Conservation (phyloP, 2,888 invertebrate genomes). For the Brachyopa scutellaris region DNA sequence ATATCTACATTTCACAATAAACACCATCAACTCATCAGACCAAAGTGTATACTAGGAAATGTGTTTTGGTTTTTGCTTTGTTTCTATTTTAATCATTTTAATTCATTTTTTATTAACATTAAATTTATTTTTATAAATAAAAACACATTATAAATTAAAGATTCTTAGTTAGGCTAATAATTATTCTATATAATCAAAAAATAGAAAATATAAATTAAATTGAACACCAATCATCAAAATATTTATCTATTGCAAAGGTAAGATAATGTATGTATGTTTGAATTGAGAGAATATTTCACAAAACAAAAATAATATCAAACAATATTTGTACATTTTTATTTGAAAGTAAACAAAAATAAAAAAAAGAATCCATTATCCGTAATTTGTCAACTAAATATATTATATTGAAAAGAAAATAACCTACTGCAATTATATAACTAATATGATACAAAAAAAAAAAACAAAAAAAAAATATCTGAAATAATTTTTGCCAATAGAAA, state of each 20-base stretch:
- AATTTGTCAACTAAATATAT: slow-evolving; percentile 25
- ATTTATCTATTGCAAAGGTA: slow-evolving; percentile 46
- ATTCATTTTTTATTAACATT: background rate
- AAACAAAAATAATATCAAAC: slow-evolving; percentile 2
- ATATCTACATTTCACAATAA: too few species aligned
- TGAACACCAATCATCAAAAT: slow-evolving; percentile 19
- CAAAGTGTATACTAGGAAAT: too few species aligned
- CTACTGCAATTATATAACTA: slow-evolving; percentile 28
- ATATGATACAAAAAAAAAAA: slow-evolving; percentile 11
- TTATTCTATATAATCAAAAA: background rate
- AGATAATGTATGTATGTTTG: slow-evolving; percentile 42
- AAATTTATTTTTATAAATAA: background rate
- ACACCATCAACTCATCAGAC: too few species aligned
- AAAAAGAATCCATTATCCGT: background rate
- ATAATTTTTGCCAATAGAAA: slow-evolving; percentile 23
- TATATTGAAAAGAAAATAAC: slow-evolving; percentile 34
- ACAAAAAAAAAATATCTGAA: slow-evolving; percentile 24
- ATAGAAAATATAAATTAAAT: background rate
- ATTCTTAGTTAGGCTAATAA: slow-evolving; percentile 33
- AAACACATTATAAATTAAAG: background rate
- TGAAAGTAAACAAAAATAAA: slow-evolving; percentile 12
- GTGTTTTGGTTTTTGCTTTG: too few species aligned
- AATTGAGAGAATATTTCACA: background rate
- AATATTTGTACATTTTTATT: slow-evolving; percentile 46
- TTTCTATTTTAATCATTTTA: background rate